A percentile compares a stretch with the other conserved stretches of the same genome.
These are phyloP conservation scores for Sapayoa aenigma DNA, from an alignment of 2,113 vertebrate species.

Conservation along the genomic window DNA sequence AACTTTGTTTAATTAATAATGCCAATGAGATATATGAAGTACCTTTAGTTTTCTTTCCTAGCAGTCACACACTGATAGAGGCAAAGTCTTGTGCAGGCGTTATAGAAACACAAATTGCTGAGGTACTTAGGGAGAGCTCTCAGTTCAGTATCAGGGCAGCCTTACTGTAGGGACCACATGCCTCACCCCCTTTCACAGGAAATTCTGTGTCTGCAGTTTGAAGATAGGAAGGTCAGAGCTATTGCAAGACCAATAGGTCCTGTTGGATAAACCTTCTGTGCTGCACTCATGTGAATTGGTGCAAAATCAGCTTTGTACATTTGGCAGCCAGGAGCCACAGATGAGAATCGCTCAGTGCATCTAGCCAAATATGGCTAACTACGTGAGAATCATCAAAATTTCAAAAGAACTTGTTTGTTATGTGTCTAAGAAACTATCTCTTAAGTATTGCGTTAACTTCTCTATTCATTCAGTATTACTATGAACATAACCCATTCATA, in stretches of 20 bases:
- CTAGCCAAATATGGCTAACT: neutral
- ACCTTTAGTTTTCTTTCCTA: neutral
- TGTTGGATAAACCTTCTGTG: neutral
- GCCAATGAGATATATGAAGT: neutral
- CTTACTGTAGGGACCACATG: neutral
- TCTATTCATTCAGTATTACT: neutral
- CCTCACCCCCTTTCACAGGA: neutral
- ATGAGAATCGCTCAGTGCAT: neutral
- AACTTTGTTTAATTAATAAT: neutral
- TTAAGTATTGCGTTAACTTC: neutral
- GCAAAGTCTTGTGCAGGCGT: neutral
- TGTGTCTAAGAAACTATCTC: neutral
- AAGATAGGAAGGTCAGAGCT: neutral
- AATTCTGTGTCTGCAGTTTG: neutral
- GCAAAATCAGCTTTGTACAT: neutral
- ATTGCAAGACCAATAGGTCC: neutral
- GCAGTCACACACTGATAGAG: neutral
- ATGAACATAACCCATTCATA: neutral
- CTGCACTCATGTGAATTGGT: neutral
- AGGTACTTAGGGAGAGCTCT: neutral
- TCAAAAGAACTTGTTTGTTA: neutral
- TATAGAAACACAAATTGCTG: neutral
- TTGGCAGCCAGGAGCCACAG: neutral
- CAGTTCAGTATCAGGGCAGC: neutral
- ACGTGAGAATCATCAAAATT: neutral